phyloP scores from a whole-genome alignment of 92 coral and sea anemone genomes.

The Epizoanthus illoricatus region DNA sequence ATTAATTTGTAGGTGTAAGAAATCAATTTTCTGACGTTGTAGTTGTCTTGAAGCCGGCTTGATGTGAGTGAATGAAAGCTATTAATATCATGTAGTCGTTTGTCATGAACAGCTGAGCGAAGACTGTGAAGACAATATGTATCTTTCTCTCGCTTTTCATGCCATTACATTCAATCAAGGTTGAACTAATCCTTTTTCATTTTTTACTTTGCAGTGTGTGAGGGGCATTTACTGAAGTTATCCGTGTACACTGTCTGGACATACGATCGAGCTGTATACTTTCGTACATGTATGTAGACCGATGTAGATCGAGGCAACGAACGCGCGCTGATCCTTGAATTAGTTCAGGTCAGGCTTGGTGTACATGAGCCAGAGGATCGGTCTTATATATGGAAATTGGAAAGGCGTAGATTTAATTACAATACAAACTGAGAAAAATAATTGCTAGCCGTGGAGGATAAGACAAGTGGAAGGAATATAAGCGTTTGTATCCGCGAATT shows the following conservation, averaged over 20 bases:
- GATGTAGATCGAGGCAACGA: background rate
- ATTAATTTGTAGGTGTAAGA: background rate
- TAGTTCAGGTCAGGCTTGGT: too few relatives aligned
- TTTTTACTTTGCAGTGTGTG: background rate
- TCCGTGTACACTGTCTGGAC: too few relatives aligned
- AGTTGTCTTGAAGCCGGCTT: background rate
- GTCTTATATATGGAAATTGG: conserved; percentile 9
- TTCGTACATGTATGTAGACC: background rate
- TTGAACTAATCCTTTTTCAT: background rate
- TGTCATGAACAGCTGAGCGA: background rate
- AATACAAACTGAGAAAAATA: background rate
- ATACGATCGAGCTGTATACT: too few relatives aligned
- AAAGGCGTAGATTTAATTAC: background rate
- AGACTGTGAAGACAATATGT: background rate
- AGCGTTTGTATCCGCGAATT: background rate
- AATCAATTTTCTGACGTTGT: background rate
- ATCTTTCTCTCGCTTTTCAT: background rate
- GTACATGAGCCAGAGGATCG: background rate
- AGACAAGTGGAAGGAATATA: background rate
- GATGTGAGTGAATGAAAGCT: background rate
- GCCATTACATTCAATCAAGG: background rate
- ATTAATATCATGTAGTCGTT: background rate
- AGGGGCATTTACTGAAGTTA: background rate
- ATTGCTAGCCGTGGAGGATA: background rate
- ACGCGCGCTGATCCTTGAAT: background rate